phyloP scores from a whole-genome alignment of 2,113 vertebrate species.

The Rhombomys opimus region DNA sequence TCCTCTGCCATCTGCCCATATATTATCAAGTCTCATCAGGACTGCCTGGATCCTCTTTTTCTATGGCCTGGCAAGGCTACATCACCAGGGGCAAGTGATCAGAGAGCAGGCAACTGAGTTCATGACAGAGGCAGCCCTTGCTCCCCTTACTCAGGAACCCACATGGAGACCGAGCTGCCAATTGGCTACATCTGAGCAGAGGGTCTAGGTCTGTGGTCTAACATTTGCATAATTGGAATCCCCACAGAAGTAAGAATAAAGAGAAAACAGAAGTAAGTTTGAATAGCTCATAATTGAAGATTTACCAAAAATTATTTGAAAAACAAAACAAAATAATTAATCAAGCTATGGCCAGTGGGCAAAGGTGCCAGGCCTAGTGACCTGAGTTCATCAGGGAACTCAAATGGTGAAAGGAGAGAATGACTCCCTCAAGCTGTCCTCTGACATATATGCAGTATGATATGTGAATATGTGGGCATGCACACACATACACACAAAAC shows the following conservation, averaged over 20 bases:
- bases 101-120: no score
- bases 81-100: no score
- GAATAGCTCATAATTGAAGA: slow-evolving; percentile 22
- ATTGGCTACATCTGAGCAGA: not conserved
- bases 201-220: not conserved
- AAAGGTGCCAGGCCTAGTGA: not conserved
- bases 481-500: not conserved
- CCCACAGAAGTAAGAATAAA: not conserved
- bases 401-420: not conserved
- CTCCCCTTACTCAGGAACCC: no score
- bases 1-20: no score
- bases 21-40: no score
- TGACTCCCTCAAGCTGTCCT: not conserved
- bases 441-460: not conserved
- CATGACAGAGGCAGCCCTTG: no score
- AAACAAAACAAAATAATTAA: not conserved
- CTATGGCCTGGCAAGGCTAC: no score
- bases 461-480: no score
- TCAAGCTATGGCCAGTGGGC: not conserved
- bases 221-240: not conserved
- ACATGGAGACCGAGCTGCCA: no score
- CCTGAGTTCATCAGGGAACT: no score
- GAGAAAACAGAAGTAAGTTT: slow-evolving; percentile 36
- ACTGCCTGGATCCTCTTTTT: no score
- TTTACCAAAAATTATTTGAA: slow-evolving; percentile 7